Base-by-base conservation (phyloP, 2,888 invertebrate genomes). In the Polyommatus iphigenia region DNA sequence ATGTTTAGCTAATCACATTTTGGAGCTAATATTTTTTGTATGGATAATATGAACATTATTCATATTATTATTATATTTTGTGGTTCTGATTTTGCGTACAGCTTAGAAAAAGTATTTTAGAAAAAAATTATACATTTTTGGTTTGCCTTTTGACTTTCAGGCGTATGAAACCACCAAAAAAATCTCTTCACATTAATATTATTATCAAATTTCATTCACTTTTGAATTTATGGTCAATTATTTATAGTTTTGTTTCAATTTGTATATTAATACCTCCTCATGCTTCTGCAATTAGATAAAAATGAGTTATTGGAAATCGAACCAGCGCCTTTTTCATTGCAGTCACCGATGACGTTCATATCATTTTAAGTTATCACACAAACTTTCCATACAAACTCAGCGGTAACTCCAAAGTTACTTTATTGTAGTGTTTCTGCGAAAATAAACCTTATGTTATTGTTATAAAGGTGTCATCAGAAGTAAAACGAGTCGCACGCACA, bases 311-410 rank as follows among this genome's bases (percentile, higher is more conserved):
- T 24, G 1, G 2, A 59, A 59, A 59, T 20, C 20, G 8, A 59
- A 59, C 59, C 20, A 10, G 46, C 20, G 20, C 8, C 15, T n/a
- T 59, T 20, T 20, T 59, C 59, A 7, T 59, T 59, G 59, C n/a
- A 59, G 62, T 62, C 62, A 62, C 59, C 20, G 7, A 59, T 59
- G 20, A n/a, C n/a, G 18, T 5, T 54, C 20, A 8, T 59, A n/a
- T 59, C 20, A 59, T 10, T 59, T 59, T 67, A 67, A 67, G 67
- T 29, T 29, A 67, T 67, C 67, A 18, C 67, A 67, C 67, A 67
- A 32, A 67, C 62, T 29, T 67, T 67, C 62, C 62, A 67, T 67
- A 67, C 24, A 4, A 67, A 67, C 62, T 13, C 13, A 13, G 13
- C 67, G 67, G 54, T 1, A 54, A 54, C 0, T 18, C 3, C 46